phyloP scores from a whole-genome alignment of 2,888 invertebrate species.

The Sussaba pulchella region DNA sequence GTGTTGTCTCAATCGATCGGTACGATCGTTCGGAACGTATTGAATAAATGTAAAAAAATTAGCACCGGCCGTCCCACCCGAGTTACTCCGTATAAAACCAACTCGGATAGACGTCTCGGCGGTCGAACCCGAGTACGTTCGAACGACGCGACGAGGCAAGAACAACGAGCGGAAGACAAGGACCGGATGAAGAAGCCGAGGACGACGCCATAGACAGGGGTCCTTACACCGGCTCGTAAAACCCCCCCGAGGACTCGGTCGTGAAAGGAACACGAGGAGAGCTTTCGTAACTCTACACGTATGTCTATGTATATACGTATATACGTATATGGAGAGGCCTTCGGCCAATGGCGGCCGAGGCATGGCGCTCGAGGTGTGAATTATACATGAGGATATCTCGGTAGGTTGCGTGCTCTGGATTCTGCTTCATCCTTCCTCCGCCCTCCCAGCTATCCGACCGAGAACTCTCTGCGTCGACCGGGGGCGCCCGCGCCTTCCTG shows the following conservation, averaged over 20 bases:
- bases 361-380: slow-evolving; percentile 84
- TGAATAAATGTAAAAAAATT: not conserved
- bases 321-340: slow-evolving; percentile 68
- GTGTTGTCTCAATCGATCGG: too few relatives aligned
- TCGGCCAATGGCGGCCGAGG: slow-evolving; percentile 81
- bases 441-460: slow-evolving; percentile 59
- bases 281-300: slow-evolving; percentile 41
- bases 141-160: not conserved
- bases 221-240: slow-evolving; percentile 50
- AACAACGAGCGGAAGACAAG: slow-evolving; percentile 10
- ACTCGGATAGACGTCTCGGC: not conserved
- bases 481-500: slow-evolving; percentile 63
- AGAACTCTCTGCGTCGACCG: slow-evolving; percentile 63
- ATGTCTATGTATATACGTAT: not conserved
- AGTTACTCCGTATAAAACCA: not conserved
- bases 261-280: slow-evolving; percentile 55
- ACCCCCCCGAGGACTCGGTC: slow-evolving; percentile 68
- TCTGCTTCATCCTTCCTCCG: slow-evolving; percentile 56
- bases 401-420: slow-evolving; percentile 51
- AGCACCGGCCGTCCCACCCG: not conserved
- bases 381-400: slow-evolving; percentile 83
- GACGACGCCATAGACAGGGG: slow-evolving; percentile 53
- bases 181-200: slow-evolving; percentile 29
- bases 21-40: too few relatives aligned
- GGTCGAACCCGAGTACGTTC: not conserved